Evolutionary conservation across 2,888 invertebrate species (phyloP).

Genomic region (Lycaena phlaeas): DNA sequence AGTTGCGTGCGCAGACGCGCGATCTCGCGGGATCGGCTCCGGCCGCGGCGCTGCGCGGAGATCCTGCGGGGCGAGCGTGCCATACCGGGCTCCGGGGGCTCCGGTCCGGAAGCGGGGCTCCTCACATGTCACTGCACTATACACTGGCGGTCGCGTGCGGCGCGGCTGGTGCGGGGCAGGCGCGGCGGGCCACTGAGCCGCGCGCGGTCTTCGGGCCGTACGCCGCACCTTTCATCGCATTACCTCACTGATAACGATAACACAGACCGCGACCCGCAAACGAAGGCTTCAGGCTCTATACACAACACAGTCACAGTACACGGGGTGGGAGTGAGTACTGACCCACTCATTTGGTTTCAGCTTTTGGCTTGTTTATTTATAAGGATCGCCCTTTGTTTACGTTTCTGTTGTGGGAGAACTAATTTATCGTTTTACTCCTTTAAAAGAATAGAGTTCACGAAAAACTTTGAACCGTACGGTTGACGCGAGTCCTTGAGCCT

Average conservation of each 20-base stretch:
- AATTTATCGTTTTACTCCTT: no score
- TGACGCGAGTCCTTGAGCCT: no score
- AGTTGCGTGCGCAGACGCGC: conserved; percentile 49
- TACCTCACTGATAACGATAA: conserved; percentile 39
- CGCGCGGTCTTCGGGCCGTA: conserved; percentile 15
- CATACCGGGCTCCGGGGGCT: conserved; percentile 36
- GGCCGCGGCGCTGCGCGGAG: conserved; percentile 43
- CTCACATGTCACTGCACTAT: conserved; percentile 22
- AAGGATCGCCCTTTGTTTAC: no score
- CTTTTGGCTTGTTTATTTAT: no score
- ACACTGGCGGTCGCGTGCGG: conserved; percentile 3
- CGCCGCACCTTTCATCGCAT: conserved; percentile 21
- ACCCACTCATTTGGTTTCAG: no score
- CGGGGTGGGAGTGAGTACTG: no score
- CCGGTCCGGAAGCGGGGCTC: no score
- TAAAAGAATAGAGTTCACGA: no score
- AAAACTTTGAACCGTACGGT: no score
- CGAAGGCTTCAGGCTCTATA: conserved; percentile 2
- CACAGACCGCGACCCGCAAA: background rate
- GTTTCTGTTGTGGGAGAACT: no score
- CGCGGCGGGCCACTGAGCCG: conserved; percentile 26
- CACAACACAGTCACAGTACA: no score
- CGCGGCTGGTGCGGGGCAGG: conserved; percentile 42
- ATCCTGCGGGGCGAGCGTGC: conserved; percentile 58
- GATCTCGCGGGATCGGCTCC: conserved; percentile 53